Base-by-base conservation (phyloP, 2,888 invertebrate species). In the Galeruca laticollis region DNA sequence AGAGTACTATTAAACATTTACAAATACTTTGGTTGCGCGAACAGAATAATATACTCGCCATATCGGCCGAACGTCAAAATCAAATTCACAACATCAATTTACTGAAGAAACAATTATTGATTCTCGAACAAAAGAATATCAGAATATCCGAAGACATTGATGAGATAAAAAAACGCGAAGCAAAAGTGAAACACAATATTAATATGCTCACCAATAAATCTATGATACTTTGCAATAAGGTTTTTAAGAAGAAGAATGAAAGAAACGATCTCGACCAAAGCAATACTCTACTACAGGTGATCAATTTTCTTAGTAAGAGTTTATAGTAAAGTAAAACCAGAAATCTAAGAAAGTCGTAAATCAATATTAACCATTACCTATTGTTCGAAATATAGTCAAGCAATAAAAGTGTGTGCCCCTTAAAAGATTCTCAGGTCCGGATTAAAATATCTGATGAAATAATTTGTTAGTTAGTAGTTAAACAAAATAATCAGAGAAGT, bases 11-110 rank as follows among this genome's bases (percentile, higher is more conserved):
- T 15, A 89, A 91, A 76, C 85, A 87, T 60, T 83, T 91, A 77
- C 93, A 94, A 83, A 89, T 90, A 76, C 90, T 90, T 82, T 95
- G 95, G 95, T 85, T 95, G 73, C 88, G 93, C 60, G 89, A 92
- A 74, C 94, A 95, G 83, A 90, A 91, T 0, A 90, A 91, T 80
- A 89, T 93, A 68, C 90, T 94, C 1, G 87, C 88, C 72, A 83
- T 94, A 15, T 89, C 92, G 0, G 87, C 91, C 70, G 91, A 93
- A 75, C 88, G 93, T 71, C 91, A 91, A 76, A 86, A 88, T 72
- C 90, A 93, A 81, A 84, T 93, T 10, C 87, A 89, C 40, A 91
- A 93, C 74, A 89, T 93, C 68, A 92, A 91, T 83, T 87, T 93
- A 20, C 86, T 93, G 11, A 88, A 88, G 72, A 94, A 94, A 86